Base-by-base conservation (phyloP, 2,113 vertebrate species). In the Lophochroa leadbeateri region DNA sequence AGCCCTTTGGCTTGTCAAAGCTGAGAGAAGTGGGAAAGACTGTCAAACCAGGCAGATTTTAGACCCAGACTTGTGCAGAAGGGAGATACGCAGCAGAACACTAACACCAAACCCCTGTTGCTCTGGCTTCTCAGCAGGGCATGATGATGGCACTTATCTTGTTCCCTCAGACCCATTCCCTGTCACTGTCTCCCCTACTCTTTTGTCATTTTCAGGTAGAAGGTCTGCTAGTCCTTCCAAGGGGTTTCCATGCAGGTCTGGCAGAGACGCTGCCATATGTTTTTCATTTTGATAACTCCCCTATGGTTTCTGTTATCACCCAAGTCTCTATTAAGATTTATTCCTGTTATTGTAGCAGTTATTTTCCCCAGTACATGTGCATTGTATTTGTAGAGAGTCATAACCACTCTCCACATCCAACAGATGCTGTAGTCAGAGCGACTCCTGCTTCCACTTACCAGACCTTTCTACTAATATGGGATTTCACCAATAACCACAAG, bases 311-410 rank as follows among this genome's bases (percentile, higher is more conserved):
- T 97, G 96, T 97, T 97, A 95, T 97, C 96, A 84, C 96, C 95
- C 88, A 86, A 95, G 94, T 74, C 94, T 96, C 95, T 97, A 96
- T 97, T 97, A 96, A 96, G 96, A 97, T 97, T 97, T 97, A 97
- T 97, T 97, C 94, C 95, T 94, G 91, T 93, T 97, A 95, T 96
- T 96, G 95, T 96, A 95, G 92, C 96, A 93, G 92, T 97, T 91
- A 71, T 96, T 96, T 94, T 96, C 92, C 88, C 69, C 79, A 91
- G 88, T 93, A 96, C 96, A 96, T 95, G 86, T 96, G 96, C 88
- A 94, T 94, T 92, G 96, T 96, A 95, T 96, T 97, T 96, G 95
- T 69, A 94, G 90, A 71, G 88, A 96, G 94, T 91, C 95, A 94
- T 94, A 94, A 91, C 92, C 90, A 92, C 95, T 97, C 92, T 95